Conservation (phyloP, 2,888 invertebrate genomes). For the Agrochola lychnidis region DNA sequence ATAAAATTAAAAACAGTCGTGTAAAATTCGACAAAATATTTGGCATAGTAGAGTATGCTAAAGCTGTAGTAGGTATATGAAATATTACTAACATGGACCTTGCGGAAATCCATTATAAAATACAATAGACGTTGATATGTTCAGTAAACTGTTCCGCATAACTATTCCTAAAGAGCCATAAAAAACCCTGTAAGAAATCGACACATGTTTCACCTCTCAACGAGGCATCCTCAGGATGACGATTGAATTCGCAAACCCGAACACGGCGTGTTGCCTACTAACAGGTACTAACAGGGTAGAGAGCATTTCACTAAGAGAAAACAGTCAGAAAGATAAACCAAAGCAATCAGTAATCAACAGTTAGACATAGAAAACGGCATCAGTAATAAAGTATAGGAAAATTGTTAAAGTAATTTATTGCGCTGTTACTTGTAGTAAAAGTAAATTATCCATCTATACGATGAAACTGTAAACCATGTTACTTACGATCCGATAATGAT, state of each 20-base stretch:
- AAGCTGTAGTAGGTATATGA: not conserved
- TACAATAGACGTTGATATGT: too few species aligned
- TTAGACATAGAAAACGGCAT: conserved; percentile 40
- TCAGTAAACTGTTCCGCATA: too few species aligned
- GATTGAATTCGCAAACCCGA: too few species aligned
- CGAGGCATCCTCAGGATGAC: too few species aligned
- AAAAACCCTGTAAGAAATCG: too few species aligned
- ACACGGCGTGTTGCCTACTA: too few species aligned
- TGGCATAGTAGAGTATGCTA: not conserved
- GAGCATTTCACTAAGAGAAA: conserved; percentile 39
- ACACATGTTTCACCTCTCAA: too few species aligned
- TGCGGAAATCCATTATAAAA: too few species aligned
- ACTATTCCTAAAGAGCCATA: too few species aligned
- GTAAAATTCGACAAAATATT: not conserved
- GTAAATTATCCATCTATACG: conserved; percentile 36
- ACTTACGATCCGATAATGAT: conserved; percentile 14
- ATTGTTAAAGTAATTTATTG: conserved; percentile 34
- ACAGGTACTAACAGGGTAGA: not conserved
- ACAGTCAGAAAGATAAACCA: conserved; percentile 18
- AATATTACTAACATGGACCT: not conserved
- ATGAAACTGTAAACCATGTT: conserved; percentile 11
- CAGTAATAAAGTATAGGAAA: conserved; percentile 39
- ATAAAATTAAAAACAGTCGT: not conserved
- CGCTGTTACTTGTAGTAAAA: conserved; percentile 29
- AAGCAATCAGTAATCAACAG: conserved; percentile 27